Base-by-base conservation (phyloP, 1,140 invertebrate species). In the Andricus grossulariae region DNA sequence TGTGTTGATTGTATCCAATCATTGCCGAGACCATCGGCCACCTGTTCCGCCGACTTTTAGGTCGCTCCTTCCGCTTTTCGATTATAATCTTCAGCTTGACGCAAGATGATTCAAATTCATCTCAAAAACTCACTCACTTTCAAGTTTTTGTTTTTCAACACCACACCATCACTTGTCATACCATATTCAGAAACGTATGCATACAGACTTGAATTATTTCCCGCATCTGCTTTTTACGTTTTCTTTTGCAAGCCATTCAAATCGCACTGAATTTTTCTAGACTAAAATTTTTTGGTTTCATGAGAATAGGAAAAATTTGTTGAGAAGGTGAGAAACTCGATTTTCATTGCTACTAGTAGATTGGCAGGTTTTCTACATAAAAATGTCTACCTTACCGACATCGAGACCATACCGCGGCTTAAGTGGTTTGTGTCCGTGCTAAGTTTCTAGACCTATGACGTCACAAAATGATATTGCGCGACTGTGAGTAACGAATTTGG, bases 1-100 rank as follows among this genome's bases (percentile, higher is more conserved):
- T 94, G 89, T 94, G 93, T 90, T 95, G 95, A 91, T 94, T 95
- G 93, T 96, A 96, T 88, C 95, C 95, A 92, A 96, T 95, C 94
- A 94, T 94, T 85, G 90, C 90, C 90, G 80, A 85, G 84, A 83
- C 13, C 15, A 66, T 74, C 81, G 81, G 78, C 80, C 84, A 85
- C 82, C 80, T 82, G 84, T 80, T 81, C 81, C 79, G 79, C 73
- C 82, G 39, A 66, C 4, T n/a, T 66, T 18, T 66, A 6, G 60
- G 32, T 39, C 4, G 60, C 39, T 39, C 10, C 15, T 32, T 25
- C 5, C 15, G 32, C 1, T 16, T 66, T 39, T 66, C 39, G n/a
- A 66, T 7, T 45, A 6, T 6, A 66, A 66, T 57, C 50, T 79
- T 60, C 72, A 70, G 39, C 39, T 45, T 45, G 39, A 45, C 25